Conservation (phyloP, 2,113 vertebrate genomes). For the Tamias sibiricus region DNA sequence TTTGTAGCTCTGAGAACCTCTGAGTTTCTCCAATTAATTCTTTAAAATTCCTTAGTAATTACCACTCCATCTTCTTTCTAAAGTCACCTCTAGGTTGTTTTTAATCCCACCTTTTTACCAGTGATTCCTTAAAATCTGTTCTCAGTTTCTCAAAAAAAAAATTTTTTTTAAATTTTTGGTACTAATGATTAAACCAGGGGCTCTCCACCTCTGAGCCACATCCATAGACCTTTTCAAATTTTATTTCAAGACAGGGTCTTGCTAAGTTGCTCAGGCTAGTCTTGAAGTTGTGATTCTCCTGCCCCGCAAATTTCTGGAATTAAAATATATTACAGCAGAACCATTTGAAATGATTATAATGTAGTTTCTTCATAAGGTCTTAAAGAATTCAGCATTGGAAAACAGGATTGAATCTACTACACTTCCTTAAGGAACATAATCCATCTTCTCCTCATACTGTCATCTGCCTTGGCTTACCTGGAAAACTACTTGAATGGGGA, state of each 20-base stretch:
- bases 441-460: not conserved
- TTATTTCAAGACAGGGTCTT: too few relatives aligned
- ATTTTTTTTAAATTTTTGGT: too few relatives aligned
- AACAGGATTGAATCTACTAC: not conserved
- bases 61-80: not conserved
- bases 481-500: not conserved
- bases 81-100: not conserved
- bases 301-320: too few relatives aligned
- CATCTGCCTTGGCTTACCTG: not conserved
- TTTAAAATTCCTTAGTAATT: not conserved
- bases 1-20: not conserved
- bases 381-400: not conserved
- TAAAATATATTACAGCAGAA: not conserved
- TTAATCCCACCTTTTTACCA: not conserved
- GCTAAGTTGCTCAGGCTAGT: too few relatives aligned
- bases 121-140: not conserved
- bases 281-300: too few relatives aligned
- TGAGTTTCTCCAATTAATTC: conserved; percentile 21
- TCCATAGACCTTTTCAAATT: too few relatives aligned
- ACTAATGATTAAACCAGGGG: not conserved
- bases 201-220: too few relatives aligned
- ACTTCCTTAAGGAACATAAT: not conserved
- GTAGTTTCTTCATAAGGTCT: not conserved
- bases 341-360: not conserved
- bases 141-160: not conserved